Base-by-base conservation (phyloP, 2,888 invertebrate species). In the Hyposoter dolosus region DNA sequence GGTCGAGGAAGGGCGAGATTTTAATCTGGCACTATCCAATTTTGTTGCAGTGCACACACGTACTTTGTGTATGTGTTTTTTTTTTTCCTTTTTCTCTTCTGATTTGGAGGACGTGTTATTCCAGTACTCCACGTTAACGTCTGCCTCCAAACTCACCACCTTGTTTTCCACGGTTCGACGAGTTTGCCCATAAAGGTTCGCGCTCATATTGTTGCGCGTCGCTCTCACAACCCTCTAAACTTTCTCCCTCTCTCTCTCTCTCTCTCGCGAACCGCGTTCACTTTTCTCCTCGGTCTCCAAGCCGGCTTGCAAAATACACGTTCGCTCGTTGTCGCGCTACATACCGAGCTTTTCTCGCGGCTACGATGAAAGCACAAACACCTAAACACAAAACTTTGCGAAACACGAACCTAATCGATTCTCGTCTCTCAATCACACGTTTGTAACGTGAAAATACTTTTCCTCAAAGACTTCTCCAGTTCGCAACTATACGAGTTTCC, bases 321-420 rank as follows among this genome's bases (percentile, higher is more conserved):
- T 28, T n/a, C 71, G 12, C 60, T 9, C 5, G 12, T 15, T 23
- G 56, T 56, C 60, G 23, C 71, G 75, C 79, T 66, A 56, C 69
- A 68, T 47, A 60, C 32, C n/a, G 69, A 28, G 60, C 74, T 60
- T 82, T 74, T 63, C 77, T 45, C 80, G 68, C 50, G 75, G 82
- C 78, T 56, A 63, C 60, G 53, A 53, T 45, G 43, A 43, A 76
- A 53, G 66, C 63, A 80, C 75, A 75, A 19, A 75, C 17, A 23
- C 12, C 19, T 2, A 50, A 9, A 35, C 23, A 35, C n/a, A 12
- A 56, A 72, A 72, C 47, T 45, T 69, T 50, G 40, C 40, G 19
- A 43, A 43, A 35, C 71, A 35, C 65, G 71, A 68, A 3, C 53
- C 82, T 50, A 79, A 85, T 85, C 82, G 85, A 85, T 85, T 82